These are phyloP conservation scores for Trogon melanurus DNA, from an alignment of 2,113 vertebrate genomes.

Conservation along the genomic window DNA sequence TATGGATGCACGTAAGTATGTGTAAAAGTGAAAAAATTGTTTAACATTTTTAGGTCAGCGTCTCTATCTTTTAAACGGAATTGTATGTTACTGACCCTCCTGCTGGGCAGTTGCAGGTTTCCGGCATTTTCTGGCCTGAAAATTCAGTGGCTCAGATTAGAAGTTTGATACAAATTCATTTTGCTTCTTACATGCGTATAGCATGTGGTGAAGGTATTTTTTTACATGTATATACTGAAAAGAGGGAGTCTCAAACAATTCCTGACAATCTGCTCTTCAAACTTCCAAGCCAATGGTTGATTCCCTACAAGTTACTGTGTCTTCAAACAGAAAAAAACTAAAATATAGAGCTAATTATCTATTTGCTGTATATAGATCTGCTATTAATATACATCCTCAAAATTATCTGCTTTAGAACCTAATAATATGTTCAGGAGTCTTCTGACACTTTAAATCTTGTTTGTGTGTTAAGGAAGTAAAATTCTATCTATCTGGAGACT, in stretches of 20 bases:
- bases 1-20: not conserved
- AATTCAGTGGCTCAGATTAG: not conserved
- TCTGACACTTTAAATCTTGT: not conserved
- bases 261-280: not conserved
- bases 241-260: not conserved
- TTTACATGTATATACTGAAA: not conserved
- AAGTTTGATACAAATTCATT: not conserved
- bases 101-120: not conserved
- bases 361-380: not conserved
- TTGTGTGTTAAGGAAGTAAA: not conserved
- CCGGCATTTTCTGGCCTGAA: not conserved
- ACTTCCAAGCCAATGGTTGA: not conserved
- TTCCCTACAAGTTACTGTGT: not conserved
- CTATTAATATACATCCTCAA: not conserved
- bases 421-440: not conserved
- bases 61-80: not conserved
- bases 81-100: not conserved
- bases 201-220: not conserved
- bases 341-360: not conserved
- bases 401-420: not conserved
- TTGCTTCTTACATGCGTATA: not conserved
- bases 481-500: not conserved
- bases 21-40: not conserved
- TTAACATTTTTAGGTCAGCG: not conserved
- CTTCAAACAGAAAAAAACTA: not conserved